phyloP scores from a whole-genome alignment of 2,888 invertebrate species.

The Mythimna impura region DNA sequence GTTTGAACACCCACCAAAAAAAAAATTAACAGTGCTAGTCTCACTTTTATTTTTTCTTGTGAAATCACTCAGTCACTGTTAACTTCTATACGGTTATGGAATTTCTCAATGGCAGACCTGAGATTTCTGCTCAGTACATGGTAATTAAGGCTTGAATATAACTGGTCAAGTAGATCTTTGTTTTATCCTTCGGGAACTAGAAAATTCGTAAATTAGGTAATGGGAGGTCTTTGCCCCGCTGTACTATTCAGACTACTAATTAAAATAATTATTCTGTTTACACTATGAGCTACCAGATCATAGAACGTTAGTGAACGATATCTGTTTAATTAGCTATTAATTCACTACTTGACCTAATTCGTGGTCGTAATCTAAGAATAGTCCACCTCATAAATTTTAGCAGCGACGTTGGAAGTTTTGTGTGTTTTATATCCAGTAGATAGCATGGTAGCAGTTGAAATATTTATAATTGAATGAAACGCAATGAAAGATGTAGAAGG shows the following conservation, averaged over 20 bases:
- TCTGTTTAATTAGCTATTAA: constrained; percentile 37
- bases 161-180: too few species aligned
- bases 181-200: too few species aligned
- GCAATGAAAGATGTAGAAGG: not conserved
- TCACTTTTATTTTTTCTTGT: too few species aligned
- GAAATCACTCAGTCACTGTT: too few species aligned
- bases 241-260: constrained; percentile 2
- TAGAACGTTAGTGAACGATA: constrained; percentile 14
- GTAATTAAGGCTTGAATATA: too few species aligned
- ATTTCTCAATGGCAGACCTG: too few species aligned
- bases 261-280: constrained; percentile 24
- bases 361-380: constrained; percentile 31
- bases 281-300: constrained; percentile 9
- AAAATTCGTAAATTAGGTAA: not conserved
- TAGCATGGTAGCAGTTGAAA: not conserved
- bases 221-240: not conserved
- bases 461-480: not conserved
- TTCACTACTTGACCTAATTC: constrained; percentile 43
- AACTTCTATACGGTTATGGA: too few species aligned
- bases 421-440: constrained; percentile 7
- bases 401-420: constrained; percentile 22
- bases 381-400: constrained; percentile 17
- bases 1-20: too few species aligned
- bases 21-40: too few species aligned
- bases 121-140: too few species aligned